Percentiles rank a stretch among this genome's conserved stretches.
phyloP scores from a whole-genome alignment of 2,888 invertebrate genomes.

The Oxystoma pomonae region DNA sequence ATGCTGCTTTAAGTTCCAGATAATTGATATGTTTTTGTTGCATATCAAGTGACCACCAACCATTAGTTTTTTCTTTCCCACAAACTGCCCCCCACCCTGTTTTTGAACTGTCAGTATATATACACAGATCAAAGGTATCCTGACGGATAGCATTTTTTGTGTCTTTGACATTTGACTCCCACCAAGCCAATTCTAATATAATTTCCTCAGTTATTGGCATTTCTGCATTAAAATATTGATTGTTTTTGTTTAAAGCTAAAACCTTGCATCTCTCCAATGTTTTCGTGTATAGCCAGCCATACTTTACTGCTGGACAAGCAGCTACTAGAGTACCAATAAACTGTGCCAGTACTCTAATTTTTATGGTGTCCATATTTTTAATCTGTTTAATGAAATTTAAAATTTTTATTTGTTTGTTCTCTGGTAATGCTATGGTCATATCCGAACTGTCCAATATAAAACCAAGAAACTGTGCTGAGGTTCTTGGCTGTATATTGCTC shows the following conservation, averaged over 20 bases:
- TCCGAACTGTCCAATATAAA: background rate
- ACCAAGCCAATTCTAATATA: background rate
- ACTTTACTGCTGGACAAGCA: constrained; percentile 1
- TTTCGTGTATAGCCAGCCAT: constrained; percentile 1
- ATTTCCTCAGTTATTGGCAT: background rate
- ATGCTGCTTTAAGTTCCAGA: background rate
- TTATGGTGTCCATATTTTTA: background rate
- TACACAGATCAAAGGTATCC: background rate
- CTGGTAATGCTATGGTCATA: background rate
- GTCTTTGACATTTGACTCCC: background rate
- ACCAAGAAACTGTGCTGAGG: background rate
- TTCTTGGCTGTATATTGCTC: background rate
- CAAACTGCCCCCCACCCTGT: background rate
- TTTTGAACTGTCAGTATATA: too few species aligned
- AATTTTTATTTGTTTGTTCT: constrained; percentile 1
- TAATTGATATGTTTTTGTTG: background rate
- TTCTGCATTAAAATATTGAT: background rate
- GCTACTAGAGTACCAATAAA: background rate
- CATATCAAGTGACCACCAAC: background rate
- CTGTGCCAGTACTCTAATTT: background rate
- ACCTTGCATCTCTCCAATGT: too few species aligned
- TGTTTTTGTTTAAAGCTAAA: background rate
- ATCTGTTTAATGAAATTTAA: background rate
- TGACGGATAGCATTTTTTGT: background rate
- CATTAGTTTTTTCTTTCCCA: background rate